Evolutionary conservation across 2,113 vertebrate genomes (phyloP), one percentile per base, ranked within the genome.

Genomic region (Enhydra lutris): DNA sequence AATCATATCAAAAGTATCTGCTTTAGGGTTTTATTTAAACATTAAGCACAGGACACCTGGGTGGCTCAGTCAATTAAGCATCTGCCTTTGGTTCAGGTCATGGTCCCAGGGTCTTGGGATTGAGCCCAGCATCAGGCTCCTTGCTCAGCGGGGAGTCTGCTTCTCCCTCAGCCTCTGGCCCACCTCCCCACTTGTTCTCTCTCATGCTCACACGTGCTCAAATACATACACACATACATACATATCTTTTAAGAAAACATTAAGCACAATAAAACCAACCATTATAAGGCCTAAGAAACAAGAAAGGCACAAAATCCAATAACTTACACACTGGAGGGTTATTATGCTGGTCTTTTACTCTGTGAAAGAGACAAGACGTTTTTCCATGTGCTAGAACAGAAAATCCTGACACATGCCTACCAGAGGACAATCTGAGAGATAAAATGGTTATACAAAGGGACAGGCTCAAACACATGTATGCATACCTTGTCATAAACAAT

Each of bases 11-110:
- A 55, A 93, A 95, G 45, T 73, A 83, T 76, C n/a, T 91, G 50
- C 29, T 81, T 95, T 78, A 84, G 17, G 24, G 63, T 92, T 95
- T 92, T 65, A 92, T 79, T 92, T 97, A 89, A 59, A 85, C 55
- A 26, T 63, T 80, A 94, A 69, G 7, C 11, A 76, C 63, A 90
- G 31, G 31, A 14, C 63, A 17, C 63, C 31, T 67, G 63, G 63
- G 63, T 34, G 31, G 31, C 63, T 34, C 63, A 18, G 63, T 67
- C 1, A 0, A 31, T 67, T 67, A 67, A 67, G 63, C 31, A 7
- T 34, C 63, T 67, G 63, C 63, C 63, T 34, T 67, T 67, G 31
- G 31, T 31, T 65, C 63, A 65, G 29, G 61, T 65, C 29, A 65
- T 31, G 5, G 29, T 14, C 61, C 31, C 14, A 67, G 63, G 14